Base-by-base conservation (phyloP, 2,888 invertebrate genomes). In the Hermodice carunculata region DNA sequence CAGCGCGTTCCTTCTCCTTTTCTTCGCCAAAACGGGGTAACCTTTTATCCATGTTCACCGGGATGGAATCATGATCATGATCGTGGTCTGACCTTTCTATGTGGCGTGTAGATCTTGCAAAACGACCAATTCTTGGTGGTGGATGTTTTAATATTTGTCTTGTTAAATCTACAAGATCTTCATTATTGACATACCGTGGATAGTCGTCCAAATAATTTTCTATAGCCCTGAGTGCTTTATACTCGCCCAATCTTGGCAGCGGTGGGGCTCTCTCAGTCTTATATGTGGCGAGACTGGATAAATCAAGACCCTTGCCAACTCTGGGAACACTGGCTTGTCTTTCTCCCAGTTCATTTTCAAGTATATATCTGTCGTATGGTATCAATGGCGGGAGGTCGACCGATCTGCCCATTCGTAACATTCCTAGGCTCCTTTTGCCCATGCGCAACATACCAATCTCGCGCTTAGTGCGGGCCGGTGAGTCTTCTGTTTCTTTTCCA, bases 381-480 rank as follows among this genome's bases (percentile, higher is more conserved):
- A 61, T 54, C 4, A 61, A 32, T 1, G 61, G 61, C 2, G 61
- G 61, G 11, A 61, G 26, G 29, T 8, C 26, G 40, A 34, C 32
- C 19, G 61, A 61, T 14, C 65, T 31, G 24, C 65, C 65, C 61
- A 65, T 53, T 6, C 67, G 58, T 28, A 58, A 37, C 46, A 58
- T 61, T 22, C 40, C 44, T 14, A 64, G 24, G 14, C 32, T 43
- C 17, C 71, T 61, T 46, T 70, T 70, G 40, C 71, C 71, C 69
- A 71, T 69, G 17, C 71, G 48, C 46, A 71, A 46, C 69, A 71
- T 71, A 5, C 69, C 57, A 46, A 69, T 57, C n/a, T 29, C 59
- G 5, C 69, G 44, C 49, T 64, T 71, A 22, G 40, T 43, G n/a
- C 48, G 11, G 24, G 26, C 28, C 1, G n/a, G 31, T 2, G 29